A percentile compares a stretch with the other conserved stretches of the same genome.
phyloP scores from a whole-genome alignment of 2,113 vertebrate species.

The Prinia subflava region DNA sequence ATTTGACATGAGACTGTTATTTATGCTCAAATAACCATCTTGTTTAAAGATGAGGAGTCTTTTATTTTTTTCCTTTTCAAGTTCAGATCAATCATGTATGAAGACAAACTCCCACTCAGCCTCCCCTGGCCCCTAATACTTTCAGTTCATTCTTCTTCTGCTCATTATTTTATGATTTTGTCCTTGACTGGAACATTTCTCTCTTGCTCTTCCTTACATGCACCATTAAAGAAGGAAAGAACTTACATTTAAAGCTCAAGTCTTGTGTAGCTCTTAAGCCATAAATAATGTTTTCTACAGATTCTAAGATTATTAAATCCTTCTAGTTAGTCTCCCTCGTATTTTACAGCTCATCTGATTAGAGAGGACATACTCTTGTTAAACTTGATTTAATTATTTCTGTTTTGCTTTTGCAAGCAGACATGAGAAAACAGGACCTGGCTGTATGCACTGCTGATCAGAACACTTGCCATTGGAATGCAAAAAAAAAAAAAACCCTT shows the following conservation, averaged over 20 bases:
- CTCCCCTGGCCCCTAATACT: conserved; percentile 33
- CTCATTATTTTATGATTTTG: conserved; percentile 58
- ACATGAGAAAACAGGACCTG: neutral
- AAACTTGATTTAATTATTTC: conserved; percentile 17
- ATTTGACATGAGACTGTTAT: conserved; percentile 46
- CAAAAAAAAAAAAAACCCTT: neutral
- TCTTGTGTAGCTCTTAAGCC: neutral
- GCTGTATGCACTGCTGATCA: neutral
- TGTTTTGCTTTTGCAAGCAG: neutral
- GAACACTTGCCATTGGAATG: neutral
- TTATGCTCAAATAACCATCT: conserved; percentile 46
- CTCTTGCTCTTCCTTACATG: conserved; percentile 44
- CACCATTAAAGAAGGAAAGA: conserved; percentile 12
- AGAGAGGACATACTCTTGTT: neutral
- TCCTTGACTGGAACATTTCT: conserved; percentile 64
- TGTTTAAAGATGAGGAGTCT: conserved; percentile 17
- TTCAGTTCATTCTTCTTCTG: conserved; percentile 43
- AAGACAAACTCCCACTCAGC: conserved; percentile 51
- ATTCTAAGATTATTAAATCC: conserved; percentile 33
- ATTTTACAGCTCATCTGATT: conserved; percentile 16
- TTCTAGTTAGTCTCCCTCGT: conserved; percentile 25
- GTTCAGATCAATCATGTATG: conserved; percentile 57
- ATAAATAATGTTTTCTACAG: conserved; percentile 54
- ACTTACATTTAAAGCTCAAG: neutral
- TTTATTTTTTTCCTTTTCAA: neutral